Base-by-base conservation (phyloP, 2,888 invertebrate species). In the Allacma fusca region DNA sequence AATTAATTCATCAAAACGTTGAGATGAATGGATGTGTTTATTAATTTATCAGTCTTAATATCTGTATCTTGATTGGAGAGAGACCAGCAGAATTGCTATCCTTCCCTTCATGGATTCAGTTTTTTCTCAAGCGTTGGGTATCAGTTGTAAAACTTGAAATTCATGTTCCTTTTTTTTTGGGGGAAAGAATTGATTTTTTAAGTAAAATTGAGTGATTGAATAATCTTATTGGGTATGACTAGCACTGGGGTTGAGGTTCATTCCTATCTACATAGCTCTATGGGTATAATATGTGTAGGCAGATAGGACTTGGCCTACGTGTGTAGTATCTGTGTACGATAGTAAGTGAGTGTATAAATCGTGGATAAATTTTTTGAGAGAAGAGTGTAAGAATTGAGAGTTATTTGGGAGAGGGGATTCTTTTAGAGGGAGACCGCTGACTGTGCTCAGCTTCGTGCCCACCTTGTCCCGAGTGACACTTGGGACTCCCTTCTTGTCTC, bases 381-480 rank as follows among this genome's bases (percentile, higher is more conserved):
- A 50, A 50, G 50, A 50, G 16, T 1, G 50, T 40, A 9, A 19
- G n/a, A 50, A 12, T n/a, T 50, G 50, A 50, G 40, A 50, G n/a
- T 50, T 50, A 50, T 50, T 50, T 50, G 50, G 68, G 34, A 68
- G 43, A 68, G 23, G 16, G 65, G 29, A 28, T 65, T 65, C 26
- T 29, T 40, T 68, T 9, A 23, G 34, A 34, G 21, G 28, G 13
- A 34, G 34, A 29, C 68, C 68, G 40, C 68, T 34, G 21, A 34
- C 68, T 68, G 68, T 34, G 68, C 68, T 68, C 68, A 68, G 68
- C 68, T 29, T 68, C 68, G 68, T 68, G 68, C 40, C 68, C 68
- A 68, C 68, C 68, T 68, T 68, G 68, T 68, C 40, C 68, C 68
- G 21, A 68, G 34, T 68, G 68, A 68, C 68, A 68, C 68, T 68